A percentile compares a stretch with the other conserved stretches of the same genome.
Evolutionary conservation across 2,888 invertebrate genomes (phyloP).

Genomic region (Pseudoips prasinana): DNA sequence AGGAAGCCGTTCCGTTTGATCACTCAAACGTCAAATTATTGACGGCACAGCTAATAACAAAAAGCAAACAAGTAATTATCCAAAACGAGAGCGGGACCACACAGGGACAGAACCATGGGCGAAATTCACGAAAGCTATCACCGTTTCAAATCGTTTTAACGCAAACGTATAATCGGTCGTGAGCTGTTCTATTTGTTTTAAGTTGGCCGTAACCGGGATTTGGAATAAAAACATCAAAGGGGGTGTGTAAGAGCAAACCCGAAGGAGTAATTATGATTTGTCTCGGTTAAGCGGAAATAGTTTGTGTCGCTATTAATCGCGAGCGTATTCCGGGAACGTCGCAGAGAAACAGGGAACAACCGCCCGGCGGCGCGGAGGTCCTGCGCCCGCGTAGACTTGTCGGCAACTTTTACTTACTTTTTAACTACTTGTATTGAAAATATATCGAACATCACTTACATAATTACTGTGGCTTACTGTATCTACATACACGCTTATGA

Average conservation of each 20-base stretch:
- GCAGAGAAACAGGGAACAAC: slow-evolving; percentile 4
- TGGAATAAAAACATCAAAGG: slow-evolving; percentile 80
- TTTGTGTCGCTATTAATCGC: slow-evolving; percentile 76
- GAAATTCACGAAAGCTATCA: slow-evolving; percentile 73
- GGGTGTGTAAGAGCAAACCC: slow-evolving; percentile 71
- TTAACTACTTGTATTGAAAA: too few relatives aligned
- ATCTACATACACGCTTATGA: slow-evolving; percentile 14
- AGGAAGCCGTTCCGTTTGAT: slow-evolving; percentile 47
- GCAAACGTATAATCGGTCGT: slow-evolving; percentile 76
- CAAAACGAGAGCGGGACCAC: slow-evolving; percentile 61
- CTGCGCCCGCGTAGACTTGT: slow-evolving; percentile 37
- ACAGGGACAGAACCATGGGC: slow-evolving; percentile 63
- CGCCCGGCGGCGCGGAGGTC: slow-evolving; percentile 22
- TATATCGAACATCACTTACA: too few relatives aligned
- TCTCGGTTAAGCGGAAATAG: slow-evolving; percentile 79
- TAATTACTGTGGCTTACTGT: too few relatives aligned
- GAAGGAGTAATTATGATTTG: slow-evolving; percentile 79
- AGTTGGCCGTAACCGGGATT: slow-evolving; percentile 75
- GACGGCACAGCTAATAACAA: slow-evolving; percentile 47
- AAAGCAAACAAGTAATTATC: slow-evolving; percentile 53
- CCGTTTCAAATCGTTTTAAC: slow-evolving; percentile 78
- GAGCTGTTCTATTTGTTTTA: slow-evolving; percentile 79
- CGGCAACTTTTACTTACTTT: too few relatives aligned
- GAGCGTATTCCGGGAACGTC: slow-evolving; percentile 65
- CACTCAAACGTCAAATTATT: slow-evolving; percentile 56